phyloP scores from a whole-genome alignment of 2,113 vertebrate species.

The Pomatostomus ruficeps region DNA sequence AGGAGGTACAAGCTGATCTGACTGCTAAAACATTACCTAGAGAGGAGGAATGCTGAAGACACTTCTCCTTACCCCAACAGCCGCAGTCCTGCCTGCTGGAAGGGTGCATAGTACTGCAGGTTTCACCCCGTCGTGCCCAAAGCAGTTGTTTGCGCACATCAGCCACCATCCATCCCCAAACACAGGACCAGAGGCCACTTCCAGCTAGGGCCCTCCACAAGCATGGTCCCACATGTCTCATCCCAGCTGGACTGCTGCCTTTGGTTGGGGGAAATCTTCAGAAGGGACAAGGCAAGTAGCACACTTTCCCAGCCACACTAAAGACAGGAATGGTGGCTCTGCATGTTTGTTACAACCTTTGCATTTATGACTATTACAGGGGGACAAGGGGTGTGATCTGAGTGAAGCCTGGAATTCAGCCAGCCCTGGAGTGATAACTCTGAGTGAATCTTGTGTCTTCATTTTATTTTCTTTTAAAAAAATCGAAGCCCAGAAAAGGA shows the following conservation, averaged over 20 bases:
- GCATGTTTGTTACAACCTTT: rapidly evolving
- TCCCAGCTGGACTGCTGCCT: neutral
- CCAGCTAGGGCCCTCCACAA: rapidly evolving
- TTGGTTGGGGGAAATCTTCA: neutral
- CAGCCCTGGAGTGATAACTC: neutral
- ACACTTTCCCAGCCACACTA: neutral
- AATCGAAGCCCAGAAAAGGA: neutral
- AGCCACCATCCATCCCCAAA: neutral
- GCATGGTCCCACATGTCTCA: rapidly evolving
- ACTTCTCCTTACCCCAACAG: neutral
- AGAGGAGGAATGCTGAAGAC: neutral
- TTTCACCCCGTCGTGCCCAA: rapidly evolving
- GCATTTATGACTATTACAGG: neutral
- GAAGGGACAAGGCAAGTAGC: neutral
- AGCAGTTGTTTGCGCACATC: neutral
- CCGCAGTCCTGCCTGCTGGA: neutral
- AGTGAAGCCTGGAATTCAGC: neutral
- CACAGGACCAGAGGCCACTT: neutral
- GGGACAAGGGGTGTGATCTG: neutral
- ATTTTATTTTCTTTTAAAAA: neutral
- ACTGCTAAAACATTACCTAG: neutral
- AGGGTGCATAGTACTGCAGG: rapidly evolving
- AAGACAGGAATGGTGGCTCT: neutral
- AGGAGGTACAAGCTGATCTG: neutral
- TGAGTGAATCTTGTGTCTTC: neutral